Percentiles rank a stretch among this genome's conserved stretches.
phyloP scores from a whole-genome alignment of 2,113 vertebrate genomes.

The Dipodomys merriami region DNA sequence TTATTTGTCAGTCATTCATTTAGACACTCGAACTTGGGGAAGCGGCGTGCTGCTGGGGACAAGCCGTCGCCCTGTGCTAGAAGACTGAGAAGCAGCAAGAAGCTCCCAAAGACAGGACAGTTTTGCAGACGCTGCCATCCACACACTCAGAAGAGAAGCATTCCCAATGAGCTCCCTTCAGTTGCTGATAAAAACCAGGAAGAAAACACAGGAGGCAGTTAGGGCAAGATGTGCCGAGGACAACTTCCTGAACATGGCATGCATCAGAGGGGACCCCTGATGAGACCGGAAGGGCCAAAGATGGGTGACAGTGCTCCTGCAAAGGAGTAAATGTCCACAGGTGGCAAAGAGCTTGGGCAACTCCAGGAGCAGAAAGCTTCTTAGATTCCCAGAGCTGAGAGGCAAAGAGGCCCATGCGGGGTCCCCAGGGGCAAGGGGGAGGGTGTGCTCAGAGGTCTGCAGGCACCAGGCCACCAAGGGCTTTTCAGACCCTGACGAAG shows the following conservation, averaged over 20 bases:
- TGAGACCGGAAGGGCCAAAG: not conserved
- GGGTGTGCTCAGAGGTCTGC: not conserved
- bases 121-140: not conserved
- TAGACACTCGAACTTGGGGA: not conserved
- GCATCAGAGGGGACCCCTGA: not conserved
- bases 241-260: not conserved
- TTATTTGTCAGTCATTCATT: not conserved
- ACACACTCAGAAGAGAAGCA: not conserved
- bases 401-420: not conserved
- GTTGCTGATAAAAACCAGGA: not conserved
- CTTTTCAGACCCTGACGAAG: constrained; percentile 27
- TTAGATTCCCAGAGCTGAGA: not conserved
- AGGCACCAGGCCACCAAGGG: not conserved
- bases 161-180: not conserved
- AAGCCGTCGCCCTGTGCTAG: not conserved
- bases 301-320: not conserved
- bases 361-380: not conserved
- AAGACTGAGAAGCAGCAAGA: not conserved
- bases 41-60: not conserved
- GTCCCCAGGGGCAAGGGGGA: not conserved
- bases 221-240: not conserved
- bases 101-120: not conserved
- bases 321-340: not conserved
- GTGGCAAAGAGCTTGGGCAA: not conserved
- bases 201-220: not conserved